These are phyloP conservation scores for Ceratosolen fusciceps DNA, from an alignment of 1,140 invertebrate genomes.

Conservation along the genomic window DNA sequence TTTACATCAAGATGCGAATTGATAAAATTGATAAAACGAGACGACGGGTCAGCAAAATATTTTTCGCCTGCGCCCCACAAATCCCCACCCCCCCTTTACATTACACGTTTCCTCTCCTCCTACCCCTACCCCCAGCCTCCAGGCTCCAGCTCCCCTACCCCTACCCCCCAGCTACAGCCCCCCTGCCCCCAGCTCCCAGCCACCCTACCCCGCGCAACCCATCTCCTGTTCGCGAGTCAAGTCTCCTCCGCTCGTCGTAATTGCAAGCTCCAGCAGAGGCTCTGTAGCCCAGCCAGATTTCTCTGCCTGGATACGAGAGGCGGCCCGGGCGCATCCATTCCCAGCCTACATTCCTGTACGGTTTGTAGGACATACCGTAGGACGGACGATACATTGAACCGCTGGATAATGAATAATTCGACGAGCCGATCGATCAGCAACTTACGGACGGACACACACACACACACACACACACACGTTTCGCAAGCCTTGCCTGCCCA, in stretches of 20 bases:
- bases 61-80: not conserved
- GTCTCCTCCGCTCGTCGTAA: conserved; percentile 13
- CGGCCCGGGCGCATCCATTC: too few species aligned
- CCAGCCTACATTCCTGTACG: conserved; percentile 5
- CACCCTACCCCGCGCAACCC: not conserved
- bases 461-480: conserved; percentile 1
- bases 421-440: conserved; percentile 55
- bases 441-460: too few species aligned
- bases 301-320: too few species aligned
- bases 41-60: not conserved
- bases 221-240: not conserved
- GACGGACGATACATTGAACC: conserved; percentile 55
- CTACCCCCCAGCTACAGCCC: not conserved
- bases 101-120: not conserved
- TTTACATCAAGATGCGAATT: too few species aligned
- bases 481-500: conserved; percentile 4
- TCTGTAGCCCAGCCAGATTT: not conserved
- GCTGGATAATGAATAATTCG: conserved; percentile 50
- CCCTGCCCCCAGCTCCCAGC: too few species aligned
- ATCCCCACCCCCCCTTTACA: not conserved
- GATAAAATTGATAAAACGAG: not conserved
- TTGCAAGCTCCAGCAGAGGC: not conserved
- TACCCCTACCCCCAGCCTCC: not conserved
- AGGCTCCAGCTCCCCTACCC: not conserved
- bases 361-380: conserved; percentile 63